Base-by-base conservation (phyloP, 2,113 vertebrate species). In the Solenodon paradoxus region DNA sequence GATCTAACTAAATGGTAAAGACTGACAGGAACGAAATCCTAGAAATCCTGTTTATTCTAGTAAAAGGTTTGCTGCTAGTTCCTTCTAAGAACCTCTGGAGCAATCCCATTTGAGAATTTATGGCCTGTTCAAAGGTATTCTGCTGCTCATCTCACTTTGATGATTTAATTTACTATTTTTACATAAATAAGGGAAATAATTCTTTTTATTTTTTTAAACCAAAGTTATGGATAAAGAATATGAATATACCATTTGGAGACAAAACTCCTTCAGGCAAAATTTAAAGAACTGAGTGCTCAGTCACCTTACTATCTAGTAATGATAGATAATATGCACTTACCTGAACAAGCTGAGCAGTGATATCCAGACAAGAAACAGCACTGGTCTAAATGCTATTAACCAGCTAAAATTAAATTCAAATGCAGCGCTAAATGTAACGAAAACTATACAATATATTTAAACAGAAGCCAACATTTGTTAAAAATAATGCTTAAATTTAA, bases 361-460 rank as follows among this genome's bases (percentile, higher is more conserved):
- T 35, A 79, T 12, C 30, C 40, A 92, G 49, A n/a, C n/a, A n/a
- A n/a, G n/a, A n/a, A n/a, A n/a, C n/a, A n/a, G n/a, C n/a, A 87
- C 26, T 51, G 42, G 61, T 90, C 68, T 93, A 81, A 64, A 86
- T 53, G 49, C 64, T 85, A 89, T 1, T 45, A 5, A 93, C 59
- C 17, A 82, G 16, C 77, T 80, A 82, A 89, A 78, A 63, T 89
- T 78, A 90, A 95, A 95, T 90, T 57, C 32, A 96, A 88, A 90
- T 59, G 9, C 49, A 84, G n/a, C 71, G 88, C 13, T 59, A 64
- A 87, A 89, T 59, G 12, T 3, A 90, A 15, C 53, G 88, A 95
- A 93, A 78, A 51, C 12, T 57, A 91, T 19, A 19, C 35, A 85
- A 42, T 13, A 26, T 32, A 83, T 22, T 86, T 93, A 92, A 88